Conservation (phyloP, 2,113 vertebrate species). For the Sturnus vulgaris region DNA sequence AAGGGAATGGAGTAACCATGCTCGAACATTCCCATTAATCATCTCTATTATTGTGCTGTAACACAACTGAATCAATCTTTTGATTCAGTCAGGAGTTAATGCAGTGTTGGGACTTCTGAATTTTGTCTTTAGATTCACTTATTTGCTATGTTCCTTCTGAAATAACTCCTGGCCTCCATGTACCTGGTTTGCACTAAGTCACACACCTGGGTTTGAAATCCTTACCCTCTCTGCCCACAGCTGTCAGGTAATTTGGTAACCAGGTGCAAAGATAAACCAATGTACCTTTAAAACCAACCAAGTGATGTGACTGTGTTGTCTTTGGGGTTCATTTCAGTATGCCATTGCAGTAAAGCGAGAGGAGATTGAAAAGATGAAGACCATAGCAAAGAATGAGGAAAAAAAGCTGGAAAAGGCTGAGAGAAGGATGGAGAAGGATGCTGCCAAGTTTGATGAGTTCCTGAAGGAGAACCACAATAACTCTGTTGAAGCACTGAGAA, state of each 20-base stretch:
- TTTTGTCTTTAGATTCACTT: neutral
- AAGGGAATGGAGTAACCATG: neutral
- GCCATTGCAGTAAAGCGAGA: conserved; percentile 76
- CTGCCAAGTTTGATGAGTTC: conserved; percentile 78
- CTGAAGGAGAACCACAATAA: conserved; percentile 83
- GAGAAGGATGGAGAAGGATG: conserved; percentile 75
- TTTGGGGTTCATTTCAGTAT: conserved; percentile 72
- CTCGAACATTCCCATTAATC: neutral
- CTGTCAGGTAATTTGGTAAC: neutral
- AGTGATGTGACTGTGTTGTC: neutral
- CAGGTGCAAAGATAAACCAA: neutral
- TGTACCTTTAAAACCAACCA: neutral
- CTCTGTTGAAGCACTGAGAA: conserved; percentile 77
- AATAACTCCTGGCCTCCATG: neutral
- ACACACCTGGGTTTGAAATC: neutral
- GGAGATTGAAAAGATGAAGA: conserved; percentile 82
- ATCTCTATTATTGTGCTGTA: neutral
- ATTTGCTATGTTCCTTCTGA: neutral
- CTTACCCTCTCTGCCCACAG: neutral
- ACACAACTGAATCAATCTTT: neutral
- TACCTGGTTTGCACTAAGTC: neutral
- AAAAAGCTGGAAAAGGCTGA: conserved; percentile 75
- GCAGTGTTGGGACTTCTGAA: neutral
- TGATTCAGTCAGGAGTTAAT: neutral
- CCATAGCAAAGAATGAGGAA: conserved; percentile 71